A percentile compares a stretch with the other conserved stretches of the same genome.
phyloP scores from a whole-genome alignment of 2,888 invertebrate species.

The Suillia variegata region DNA sequence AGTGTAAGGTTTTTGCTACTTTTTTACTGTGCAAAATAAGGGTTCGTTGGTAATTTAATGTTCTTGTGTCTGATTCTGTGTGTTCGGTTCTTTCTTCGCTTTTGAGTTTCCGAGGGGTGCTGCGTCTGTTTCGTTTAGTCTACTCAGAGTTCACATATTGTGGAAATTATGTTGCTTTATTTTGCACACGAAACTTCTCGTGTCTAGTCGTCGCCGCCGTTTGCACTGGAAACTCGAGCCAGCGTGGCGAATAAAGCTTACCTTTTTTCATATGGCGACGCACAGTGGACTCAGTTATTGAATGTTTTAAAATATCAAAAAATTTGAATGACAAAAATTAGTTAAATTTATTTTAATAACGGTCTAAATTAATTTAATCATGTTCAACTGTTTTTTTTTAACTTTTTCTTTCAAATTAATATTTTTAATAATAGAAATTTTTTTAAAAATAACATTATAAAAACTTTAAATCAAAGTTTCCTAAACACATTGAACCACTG shows the following conservation, averaged over 20 bases:
- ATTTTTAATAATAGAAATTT: too few relatives aligned
- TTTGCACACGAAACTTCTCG: conserved; percentile 10
- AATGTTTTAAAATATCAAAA: too few relatives aligned
- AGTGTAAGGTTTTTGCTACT: too few relatives aligned
- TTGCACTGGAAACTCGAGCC: neutral
- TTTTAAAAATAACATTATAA: too few relatives aligned
- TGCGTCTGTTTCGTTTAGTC: too few relatives aligned
- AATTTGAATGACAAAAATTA: too few relatives aligned
- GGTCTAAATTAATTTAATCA: too few relatives aligned
- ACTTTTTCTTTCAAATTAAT: too few relatives aligned
- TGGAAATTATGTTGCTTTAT: conserved; percentile 51
- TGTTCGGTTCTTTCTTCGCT: too few relatives aligned
- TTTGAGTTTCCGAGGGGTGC: conserved; percentile 25
- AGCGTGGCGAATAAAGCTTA: neutral
- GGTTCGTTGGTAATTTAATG: conserved; percentile 57
- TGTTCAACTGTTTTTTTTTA: too few relatives aligned
- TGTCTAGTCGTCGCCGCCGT: conserved; percentile 1
- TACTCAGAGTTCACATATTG: conserved; percentile 53
- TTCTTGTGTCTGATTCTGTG: conserved; percentile 57
- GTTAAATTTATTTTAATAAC: too few relatives aligned
- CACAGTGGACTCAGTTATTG: too few relatives aligned
- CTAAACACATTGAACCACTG: conserved; percentile 39
- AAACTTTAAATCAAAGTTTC: neutral
- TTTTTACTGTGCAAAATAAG: conserved; percentile 47
- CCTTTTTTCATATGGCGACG: neutral